Conservation (phyloP, 2,113 vertebrate species). For the Crotalus viridis region DNA sequence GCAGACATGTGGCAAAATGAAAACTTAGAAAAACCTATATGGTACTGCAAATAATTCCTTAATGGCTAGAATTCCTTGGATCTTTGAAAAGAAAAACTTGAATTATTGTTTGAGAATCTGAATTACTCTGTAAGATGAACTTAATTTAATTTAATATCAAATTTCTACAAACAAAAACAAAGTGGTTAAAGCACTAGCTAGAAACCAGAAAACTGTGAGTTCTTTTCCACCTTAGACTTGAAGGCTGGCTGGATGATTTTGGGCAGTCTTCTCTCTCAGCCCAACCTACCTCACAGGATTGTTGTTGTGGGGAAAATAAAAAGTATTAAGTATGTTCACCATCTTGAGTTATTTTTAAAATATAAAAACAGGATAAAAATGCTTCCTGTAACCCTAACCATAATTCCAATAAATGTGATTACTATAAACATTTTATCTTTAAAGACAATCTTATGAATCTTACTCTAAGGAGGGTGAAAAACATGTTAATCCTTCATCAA, state of each 20-base stretch:
- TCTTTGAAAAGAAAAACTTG: background rate
- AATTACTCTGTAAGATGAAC: slow-evolving; percentile 36
- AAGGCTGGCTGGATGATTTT: background rate
- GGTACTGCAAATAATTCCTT: background rate
- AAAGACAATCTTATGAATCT: background rate
- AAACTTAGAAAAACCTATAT: background rate
- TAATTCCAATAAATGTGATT: background rate
- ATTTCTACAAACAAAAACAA: slow-evolving; percentile 4
- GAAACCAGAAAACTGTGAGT: background rate
- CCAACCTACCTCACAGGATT: background rate
- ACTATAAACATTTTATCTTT: background rate
- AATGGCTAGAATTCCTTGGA: background rate
- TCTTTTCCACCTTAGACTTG: background rate
- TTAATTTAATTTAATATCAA: background rate
- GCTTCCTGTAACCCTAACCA: background rate
- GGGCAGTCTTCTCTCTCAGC: background rate
- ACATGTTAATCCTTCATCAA: background rate
- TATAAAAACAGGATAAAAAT: background rate
- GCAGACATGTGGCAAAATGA: background rate
- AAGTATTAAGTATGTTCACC: background rate
- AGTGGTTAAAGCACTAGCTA: background rate
- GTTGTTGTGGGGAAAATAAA: background rate
- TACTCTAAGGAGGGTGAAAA: background rate
- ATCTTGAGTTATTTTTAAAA: background rate
- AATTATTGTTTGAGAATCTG: background rate